Evolutionary conservation across 1,140 invertebrate species (phyloP), one percentile per base, ranked within the genome.

Genomic region (Aricia agestis): DNA sequence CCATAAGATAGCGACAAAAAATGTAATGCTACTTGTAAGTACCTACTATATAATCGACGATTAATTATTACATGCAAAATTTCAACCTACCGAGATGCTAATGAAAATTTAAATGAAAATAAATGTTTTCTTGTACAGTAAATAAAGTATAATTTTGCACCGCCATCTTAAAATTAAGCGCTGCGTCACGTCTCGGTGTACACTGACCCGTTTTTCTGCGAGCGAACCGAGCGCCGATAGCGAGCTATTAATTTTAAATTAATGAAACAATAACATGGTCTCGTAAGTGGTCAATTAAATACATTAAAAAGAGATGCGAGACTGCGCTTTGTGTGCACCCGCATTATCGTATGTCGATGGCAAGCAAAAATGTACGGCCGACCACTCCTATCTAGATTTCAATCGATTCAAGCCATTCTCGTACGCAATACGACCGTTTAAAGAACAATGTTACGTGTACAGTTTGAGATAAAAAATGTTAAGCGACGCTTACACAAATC

Each of bases 221-320:
- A 61, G 61, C 68, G 59, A 7, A 41, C 36, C 68, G 68, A 36
- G 61, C 68, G 59, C 68, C 58, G 75, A 73, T 70, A 76, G 68
- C 68, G 41, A 71, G 70, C 71, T 75, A 79, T 76, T 75, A 74
- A 77, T 80, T 81, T 78, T 76, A 78, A 81, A 81, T 80, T 79
- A 80, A 81, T 77, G 75, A 79, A 79, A 81, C 78, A 79, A 81
- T 78, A 80, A 78, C 76, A 76, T 68, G 75, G 52, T 72, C 72
- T 79, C 78, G 76, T 80, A 76, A 79, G 70, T 78, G 73, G 75
- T 76, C 78, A 81, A 81, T 81, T 81, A 82, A 78, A 79, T 73
- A 66, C 52, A 25, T 58, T 74, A 78, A 78, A 74, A 71, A 76
- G 70, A 76, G 57, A 71, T 67, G 45, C 58, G 67, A 75, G 65